Conservation (phyloP, 2,113 vertebrate genomes). For the Athene noctua region DNA sequence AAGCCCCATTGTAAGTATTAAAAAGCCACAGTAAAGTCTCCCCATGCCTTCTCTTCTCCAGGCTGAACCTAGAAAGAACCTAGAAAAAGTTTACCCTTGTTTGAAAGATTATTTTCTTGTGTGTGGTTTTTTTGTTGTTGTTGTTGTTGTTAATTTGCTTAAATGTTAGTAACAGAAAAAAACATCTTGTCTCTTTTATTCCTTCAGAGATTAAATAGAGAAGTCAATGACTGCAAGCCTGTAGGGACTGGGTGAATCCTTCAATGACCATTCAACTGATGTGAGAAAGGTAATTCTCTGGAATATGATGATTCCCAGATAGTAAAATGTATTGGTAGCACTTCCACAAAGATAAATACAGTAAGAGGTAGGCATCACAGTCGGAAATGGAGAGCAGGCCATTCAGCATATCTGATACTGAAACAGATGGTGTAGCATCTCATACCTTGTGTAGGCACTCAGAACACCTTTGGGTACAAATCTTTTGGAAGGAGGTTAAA, state of each 20-base stretch:
- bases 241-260: neutral
- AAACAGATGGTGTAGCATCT: neutral
- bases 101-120: neutral
- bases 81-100: neutral
- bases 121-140: accelerated
- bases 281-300: neutral
- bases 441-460: neutral
- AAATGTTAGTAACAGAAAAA: neutral
- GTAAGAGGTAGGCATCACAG: neutral
- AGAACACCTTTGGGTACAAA: neutral
- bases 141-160: neutral
- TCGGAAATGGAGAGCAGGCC: neutral
- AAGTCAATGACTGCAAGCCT: neutral
- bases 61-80: neutral
- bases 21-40: neutral
- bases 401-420: neutral
- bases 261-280: neutral
- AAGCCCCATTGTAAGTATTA: neutral
- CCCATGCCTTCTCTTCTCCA: neutral
- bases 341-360: neutral
- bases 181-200: neutral
- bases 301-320: too few relatives aligned
- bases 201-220: neutral
- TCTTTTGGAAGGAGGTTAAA: neutral
- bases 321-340: neutral